These are phyloP conservation scores for Picathartes gymnocephalus DNA, from an alignment of 2,113 vertebrate species.

Conservation along the genomic window DNA sequence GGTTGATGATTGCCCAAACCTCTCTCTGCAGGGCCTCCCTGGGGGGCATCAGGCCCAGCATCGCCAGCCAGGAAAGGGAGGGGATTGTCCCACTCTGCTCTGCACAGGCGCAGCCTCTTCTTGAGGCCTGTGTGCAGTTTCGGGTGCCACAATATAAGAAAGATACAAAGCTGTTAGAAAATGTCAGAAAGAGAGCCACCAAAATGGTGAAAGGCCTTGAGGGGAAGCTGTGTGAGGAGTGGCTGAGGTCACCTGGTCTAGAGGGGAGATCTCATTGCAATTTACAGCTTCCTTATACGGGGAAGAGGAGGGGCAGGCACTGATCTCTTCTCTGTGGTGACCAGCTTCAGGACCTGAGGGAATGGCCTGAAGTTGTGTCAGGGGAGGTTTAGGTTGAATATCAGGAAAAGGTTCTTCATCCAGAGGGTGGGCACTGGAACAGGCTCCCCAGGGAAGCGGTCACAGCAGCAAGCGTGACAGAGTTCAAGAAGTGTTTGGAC, in stretches of 20 bases:
- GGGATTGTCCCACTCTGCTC: background rate
- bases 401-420: background rate
- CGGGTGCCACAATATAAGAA: background rate
- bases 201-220: background rate
- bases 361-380: background rate
- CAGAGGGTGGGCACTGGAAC: background rate
- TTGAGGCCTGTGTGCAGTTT: background rate
- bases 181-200: accelerated
- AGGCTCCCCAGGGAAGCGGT: background rate
- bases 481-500: background rate
- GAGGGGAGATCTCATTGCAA: background rate
- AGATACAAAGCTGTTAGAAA: background rate
- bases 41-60: background rate
- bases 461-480: background rate
- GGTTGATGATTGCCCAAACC: background rate
- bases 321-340: background rate
- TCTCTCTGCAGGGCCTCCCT: background rate
- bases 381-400: background rate
- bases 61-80: accelerated
- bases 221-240: accelerated
- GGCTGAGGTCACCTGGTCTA: too few relatives aligned
- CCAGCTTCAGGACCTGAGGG: accelerated
- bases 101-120: accelerated
- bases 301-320: background rate
- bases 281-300: background rate